A percentile compares a stretch with the other conserved stretches of the same genome.
These are phyloP conservation scores for Scaeva pyrastri DNA, from an alignment of 2,888 invertebrate species.

Conservation along the genomic window DNA sequence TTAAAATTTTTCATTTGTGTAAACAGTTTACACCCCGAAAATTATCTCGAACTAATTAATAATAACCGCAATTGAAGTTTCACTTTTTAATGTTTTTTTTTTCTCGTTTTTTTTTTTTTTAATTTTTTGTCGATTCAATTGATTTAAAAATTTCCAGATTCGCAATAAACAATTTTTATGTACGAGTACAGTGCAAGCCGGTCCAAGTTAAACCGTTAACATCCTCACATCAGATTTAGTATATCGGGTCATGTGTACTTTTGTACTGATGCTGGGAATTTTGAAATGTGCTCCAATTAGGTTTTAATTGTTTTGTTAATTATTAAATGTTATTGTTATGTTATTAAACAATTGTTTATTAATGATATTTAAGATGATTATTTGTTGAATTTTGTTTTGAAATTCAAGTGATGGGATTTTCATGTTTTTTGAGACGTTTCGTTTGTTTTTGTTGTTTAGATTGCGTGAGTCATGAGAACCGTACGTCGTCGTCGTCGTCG, in stretches of 20 bases:
- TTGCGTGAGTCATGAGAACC: background rate
- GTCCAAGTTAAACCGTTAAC: too few species aligned
- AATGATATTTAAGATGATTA: background rate
- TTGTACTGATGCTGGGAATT: slow-evolving; percentile 6
- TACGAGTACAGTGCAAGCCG: too few species aligned
- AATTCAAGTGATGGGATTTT: background rate
- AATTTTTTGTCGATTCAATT: background rate
- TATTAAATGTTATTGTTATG: slow-evolving; percentile 15
- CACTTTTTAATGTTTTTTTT: background rate
- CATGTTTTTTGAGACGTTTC: background rate
- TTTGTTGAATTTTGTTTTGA: background rate
- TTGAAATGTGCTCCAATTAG: slow-evolving; percentile 49
- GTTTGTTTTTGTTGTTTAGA: background rate
- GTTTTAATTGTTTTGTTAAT: slow-evolving; percentile 50
- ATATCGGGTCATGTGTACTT: background rate
- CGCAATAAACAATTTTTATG: slow-evolving; percentile 10
- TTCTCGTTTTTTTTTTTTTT: background rate
- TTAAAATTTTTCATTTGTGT: background rate
- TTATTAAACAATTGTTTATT: slow-evolving; percentile 49
- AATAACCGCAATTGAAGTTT: background rate
- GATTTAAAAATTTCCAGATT: slow-evolving; percentile 12
- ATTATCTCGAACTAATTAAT: background rate
- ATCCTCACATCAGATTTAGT: background rate
- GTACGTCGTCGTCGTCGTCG: too few species aligned
- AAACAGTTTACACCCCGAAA: background rate